A percentile compares a stretch with the other conserved stretches of the same genome.
These are phyloP conservation scores for Phlogophora meticulosa DNA, from an alignment of 2,888 invertebrate genomes.

Conservation along the genomic window DNA sequence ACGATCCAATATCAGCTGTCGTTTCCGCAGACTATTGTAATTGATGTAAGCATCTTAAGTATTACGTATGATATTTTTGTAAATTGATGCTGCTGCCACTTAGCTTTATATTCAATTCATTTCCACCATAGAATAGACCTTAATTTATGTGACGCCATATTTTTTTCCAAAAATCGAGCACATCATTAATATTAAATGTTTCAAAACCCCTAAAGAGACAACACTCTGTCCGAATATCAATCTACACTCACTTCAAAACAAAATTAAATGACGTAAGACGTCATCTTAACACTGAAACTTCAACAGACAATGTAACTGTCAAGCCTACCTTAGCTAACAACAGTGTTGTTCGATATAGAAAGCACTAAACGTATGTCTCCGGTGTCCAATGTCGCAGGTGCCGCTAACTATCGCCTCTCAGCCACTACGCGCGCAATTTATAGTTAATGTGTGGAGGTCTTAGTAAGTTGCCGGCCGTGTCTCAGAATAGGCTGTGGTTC, in stretches of 20 bases:
- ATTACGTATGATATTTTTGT: too few species aligned
- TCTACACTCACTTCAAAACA: too few species aligned
- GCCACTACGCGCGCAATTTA: slow-evolving; percentile 58
- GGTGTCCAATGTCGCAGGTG: slow-evolving; percentile 58
- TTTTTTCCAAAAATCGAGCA: not conserved
- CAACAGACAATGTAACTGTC: not conserved
- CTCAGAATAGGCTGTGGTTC: slow-evolving; percentile 29
- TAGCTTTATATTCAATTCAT: not conserved
- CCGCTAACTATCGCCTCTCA: slow-evolving; percentile 50
- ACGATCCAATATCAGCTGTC: too few species aligned
- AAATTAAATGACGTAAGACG: too few species aligned
- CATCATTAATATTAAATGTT: too few species aligned
- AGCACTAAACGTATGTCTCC: slow-evolving; percentile 45
- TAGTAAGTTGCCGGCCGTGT: slow-evolving; percentile 27
- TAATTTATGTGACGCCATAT: too few species aligned
- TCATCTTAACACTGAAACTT: too few species aligned
- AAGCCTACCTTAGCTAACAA: slow-evolving; percentile 11
- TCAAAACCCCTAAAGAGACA: too few species aligned
- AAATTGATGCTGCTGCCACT: too few species aligned
- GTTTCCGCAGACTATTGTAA: too few species aligned
- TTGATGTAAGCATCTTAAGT: too few species aligned
- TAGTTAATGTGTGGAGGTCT: slow-evolving; percentile 50
- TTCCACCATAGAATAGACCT: not conserved
- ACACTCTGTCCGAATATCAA: too few species aligned
- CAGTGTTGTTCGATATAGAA: slow-evolving; percentile 20